Evolutionary conservation across 2,797 vertebrate genomes (phyloP).

Genomic region (Artibeus lituratus): DNA sequence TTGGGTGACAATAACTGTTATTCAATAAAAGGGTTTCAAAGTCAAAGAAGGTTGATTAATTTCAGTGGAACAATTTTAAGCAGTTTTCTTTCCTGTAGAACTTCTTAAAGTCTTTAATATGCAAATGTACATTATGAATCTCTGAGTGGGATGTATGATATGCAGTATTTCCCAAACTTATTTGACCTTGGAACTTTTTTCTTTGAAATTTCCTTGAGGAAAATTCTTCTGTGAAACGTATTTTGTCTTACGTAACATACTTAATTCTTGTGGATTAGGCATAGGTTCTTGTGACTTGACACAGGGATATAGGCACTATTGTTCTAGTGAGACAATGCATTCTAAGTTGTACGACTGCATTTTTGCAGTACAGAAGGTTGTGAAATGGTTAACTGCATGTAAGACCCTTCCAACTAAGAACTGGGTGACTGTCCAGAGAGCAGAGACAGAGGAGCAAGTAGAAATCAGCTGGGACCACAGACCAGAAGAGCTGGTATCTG

Average conservation of each 20-base stretch:
- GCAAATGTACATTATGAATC: slow-evolving; percentile 49
- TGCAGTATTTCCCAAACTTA: slow-evolving; percentile 31
- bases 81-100: slow-evolving; percentile 54
- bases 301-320: not conserved
- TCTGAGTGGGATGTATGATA: slow-evolving; percentile 36
- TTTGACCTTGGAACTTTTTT: slow-evolving; percentile 57
- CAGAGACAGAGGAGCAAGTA: not conserved
- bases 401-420: not conserved
- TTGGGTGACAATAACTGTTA: slow-evolving; percentile 27
- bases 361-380: not conserved
- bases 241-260: not conserved
- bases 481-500: not conserved
- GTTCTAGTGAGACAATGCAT: not conserved
- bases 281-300: not conserved
- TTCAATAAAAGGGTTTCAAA: slow-evolving; percentile 36
- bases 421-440: not conserved
- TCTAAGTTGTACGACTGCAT: not conserved
- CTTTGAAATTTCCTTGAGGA: slow-evolving; percentile 37
- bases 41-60: slow-evolving; percentile 53
- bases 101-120: slow-evolving; percentile 64
- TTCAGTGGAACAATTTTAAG: slow-evolving; percentile 46
- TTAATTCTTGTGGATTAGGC: not conserved
- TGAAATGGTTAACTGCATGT: not conserved
- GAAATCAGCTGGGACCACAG: not conserved
- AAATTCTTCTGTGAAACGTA: not conserved